Conservation (phyloP, 1,140 invertebrate genomes). For the Pissodes strobi region DNA sequence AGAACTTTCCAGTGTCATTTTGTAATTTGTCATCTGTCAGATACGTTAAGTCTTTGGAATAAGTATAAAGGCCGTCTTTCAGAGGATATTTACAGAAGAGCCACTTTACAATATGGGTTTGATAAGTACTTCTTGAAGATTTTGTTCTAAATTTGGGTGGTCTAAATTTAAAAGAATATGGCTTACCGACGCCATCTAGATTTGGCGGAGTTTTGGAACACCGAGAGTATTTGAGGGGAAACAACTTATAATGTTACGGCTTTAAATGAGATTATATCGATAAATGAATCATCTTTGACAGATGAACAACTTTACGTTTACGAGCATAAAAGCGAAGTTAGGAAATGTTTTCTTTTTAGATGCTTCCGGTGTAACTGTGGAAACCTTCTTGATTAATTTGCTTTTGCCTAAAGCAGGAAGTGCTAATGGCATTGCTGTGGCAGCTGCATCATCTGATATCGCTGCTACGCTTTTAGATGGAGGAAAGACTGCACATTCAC, state of each 20-base stretch:
- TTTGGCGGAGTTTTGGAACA: not conserved
- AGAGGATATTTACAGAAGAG: not conserved
- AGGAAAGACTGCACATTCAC: constrained; percentile 47
- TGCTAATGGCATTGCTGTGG: constrained; percentile 51
- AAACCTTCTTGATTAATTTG: constrained; percentile 57
- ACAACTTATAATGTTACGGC: not conserved
- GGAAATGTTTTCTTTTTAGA: constrained; percentile 53
- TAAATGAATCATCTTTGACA: not conserved
- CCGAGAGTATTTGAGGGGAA: not conserved
- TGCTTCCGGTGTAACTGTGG: constrained; percentile 57
- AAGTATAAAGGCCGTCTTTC: not conserved
- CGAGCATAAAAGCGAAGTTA: not conserved
- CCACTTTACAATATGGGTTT: not conserved
- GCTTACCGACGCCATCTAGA: not conserved
- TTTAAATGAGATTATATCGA: not conserved
- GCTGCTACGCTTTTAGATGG: constrained; percentile 58
- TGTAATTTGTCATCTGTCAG: constrained; percentile 14
- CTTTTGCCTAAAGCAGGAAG: constrained; percentile 52
- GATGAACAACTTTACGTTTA: not conserved
- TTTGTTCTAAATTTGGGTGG: not conserved
- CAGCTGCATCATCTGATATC: constrained; percentile 59
- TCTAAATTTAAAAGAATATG: not conserved
- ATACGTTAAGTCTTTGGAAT: not conserved
- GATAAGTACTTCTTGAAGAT: not conserved
- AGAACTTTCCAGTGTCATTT: constrained; percentile 41